Evolutionary conservation across 1,140 invertebrate species (phyloP), one percentile per base, ranked within the genome.

Genomic region (Nephila pilipes): DNA sequence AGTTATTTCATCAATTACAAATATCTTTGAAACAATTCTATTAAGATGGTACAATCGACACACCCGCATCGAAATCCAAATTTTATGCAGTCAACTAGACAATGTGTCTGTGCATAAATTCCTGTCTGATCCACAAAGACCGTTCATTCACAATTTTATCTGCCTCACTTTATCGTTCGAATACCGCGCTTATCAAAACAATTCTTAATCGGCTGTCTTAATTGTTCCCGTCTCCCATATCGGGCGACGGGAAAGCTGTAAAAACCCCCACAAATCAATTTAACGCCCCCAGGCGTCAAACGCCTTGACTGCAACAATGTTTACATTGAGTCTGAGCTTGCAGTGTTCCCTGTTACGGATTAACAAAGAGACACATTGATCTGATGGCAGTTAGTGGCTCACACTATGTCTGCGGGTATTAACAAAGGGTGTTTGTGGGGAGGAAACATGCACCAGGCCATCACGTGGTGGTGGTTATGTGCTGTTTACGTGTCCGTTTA

Each of bases 341-440:
- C 63, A 65, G n/a, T 25, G n/a, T 65, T 10, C 22, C n/a, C 46
- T 46, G 46, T 46, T 6, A 46, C 46, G 46, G 25, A 75, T 75
- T 36, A 75, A 75, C 65, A 75, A 75, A 75, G 65, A 36, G 65
- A 36, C 16, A 75, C 65, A 75, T 75, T 75, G 65, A 75, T 75
- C 65, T 18, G 65, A 75, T n/a, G 63, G 25, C 65, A 18, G 25
- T 6, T 5, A 29, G 29, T 5, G 65, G 14, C 12, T 32, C 12
- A 29, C 32, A 46, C 46, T 2, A 0, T 29, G 29, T 75, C 16
- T 29, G 29, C 29, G 25, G 29, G 14, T 2, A 29, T 16, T 20
- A 20, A 75, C 65, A 75, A 75, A 29, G 65, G 18, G 14, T 75
- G 25, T 29, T 14, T 75, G 25, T 29, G 16, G 25, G 29, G 14